Evolutionary conservation across 2,888 invertebrate genomes (phyloP).

Genomic region (Timema cristinae): DNA sequence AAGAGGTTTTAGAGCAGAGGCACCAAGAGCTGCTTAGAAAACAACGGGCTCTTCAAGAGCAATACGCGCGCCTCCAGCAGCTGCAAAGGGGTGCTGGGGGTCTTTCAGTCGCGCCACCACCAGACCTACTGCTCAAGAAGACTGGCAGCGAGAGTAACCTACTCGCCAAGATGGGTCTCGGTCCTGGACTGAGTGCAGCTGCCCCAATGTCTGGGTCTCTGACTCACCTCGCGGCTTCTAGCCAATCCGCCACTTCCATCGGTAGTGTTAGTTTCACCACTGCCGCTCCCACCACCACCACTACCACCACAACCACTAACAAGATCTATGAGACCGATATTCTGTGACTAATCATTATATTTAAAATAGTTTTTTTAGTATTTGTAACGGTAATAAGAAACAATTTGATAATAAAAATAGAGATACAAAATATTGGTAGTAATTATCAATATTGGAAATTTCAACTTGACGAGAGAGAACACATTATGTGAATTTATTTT

Average conservation of each 20-base stretch:
- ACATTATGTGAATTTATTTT: neutral
- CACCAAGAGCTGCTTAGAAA: slow-evolving; percentile 86
- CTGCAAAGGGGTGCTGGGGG: slow-evolving; percentile 72
- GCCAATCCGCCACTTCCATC: slow-evolving; percentile 23
- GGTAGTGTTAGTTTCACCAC: neutral
- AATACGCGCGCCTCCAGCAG: slow-evolving; percentile 84
- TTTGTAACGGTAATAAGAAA: neutral
- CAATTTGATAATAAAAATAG: neutral
- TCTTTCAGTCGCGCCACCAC: slow-evolving; percentile 56
- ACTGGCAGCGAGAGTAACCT: slow-evolving; percentile 86
- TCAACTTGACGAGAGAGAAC: neutral
- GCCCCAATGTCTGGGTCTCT: slow-evolving; percentile 58
- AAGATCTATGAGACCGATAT: slow-evolving; percentile 92
- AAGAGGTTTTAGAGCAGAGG: slow-evolving; percentile 76
- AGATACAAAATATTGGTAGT: no score
- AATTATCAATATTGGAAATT: slow-evolving; percentile 3
- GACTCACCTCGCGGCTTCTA: slow-evolving; percentile 54
- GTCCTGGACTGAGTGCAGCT: slow-evolving; percentile 48
- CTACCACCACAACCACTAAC: slow-evolving; percentile 57
- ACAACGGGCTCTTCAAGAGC: slow-evolving; percentile 85
- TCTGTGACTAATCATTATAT: slow-evolving; percentile 60
- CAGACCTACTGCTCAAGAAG: slow-evolving; percentile 66
- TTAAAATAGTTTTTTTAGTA: no score
- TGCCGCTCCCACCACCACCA: slow-evolving; percentile 26
- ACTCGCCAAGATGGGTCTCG: slow-evolving; percentile 75